These are phyloP conservation scores for Sitodiplosis mosellana DNA, from an alignment of 1,140 invertebrate genomes.

Conservation along the genomic window DNA sequence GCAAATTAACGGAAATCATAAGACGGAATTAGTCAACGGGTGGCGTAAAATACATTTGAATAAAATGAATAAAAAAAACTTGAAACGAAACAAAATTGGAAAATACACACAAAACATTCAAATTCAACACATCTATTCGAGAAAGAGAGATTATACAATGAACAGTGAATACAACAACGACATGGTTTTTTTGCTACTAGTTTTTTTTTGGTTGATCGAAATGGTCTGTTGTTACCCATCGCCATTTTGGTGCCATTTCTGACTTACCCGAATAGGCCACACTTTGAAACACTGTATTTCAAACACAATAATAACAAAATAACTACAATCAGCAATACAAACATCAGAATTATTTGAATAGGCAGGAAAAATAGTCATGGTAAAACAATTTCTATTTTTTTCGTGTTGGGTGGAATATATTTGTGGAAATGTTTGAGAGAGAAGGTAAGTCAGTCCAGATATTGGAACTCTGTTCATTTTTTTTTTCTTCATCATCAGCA, in stretches of 20 bases:
- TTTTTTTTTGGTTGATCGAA: not conserved
- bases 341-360: too few relatives aligned
- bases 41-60: not conserved
- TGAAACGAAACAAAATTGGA: not conserved
- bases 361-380: conserved; percentile 2
- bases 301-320: too few relatives aligned
- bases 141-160: not conserved
- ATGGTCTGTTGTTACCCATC: not conserved
- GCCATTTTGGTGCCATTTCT: conserved; percentile 6
- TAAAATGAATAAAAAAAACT: not conserved
- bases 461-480: too few relatives aligned
- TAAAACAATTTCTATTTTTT: not conserved
- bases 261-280: conserved; percentile 86
- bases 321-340: too few relatives aligned
- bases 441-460: too few relatives aligned
- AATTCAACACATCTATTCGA: too few relatives aligned
- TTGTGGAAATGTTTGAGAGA: too few relatives aligned
- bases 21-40: not conserved
- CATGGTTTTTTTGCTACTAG: not conserved
- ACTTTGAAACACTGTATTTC: conserved; percentile 70
- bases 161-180: not conserved
- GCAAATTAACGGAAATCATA: too few relatives aligned
- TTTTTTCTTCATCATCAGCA: too few relatives aligned
- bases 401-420: too few relatives aligned
- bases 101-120: too few relatives aligned